Base-by-base conservation (phyloP, 2,797 vertebrate genomes). In the Sebastes diaconus region DNA sequence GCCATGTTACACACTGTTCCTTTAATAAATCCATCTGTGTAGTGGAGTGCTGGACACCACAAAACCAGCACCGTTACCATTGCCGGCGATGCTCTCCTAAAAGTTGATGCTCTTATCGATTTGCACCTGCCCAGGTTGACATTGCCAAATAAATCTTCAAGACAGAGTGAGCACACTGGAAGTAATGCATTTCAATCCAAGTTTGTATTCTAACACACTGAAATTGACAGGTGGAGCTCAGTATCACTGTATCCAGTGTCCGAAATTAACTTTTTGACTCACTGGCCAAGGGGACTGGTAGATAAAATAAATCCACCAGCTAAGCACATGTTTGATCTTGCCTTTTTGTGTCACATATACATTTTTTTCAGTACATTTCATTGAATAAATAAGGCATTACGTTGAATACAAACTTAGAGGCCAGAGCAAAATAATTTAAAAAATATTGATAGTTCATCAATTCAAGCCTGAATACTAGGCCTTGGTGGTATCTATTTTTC, bases 71-170 rank as follows among this genome's bases (percentile, higher is more conserved):
- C 25, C 9, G 25, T 36, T 34, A 32, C 16, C 55, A 25, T 9
- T 57, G 32, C 58, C 24, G 4, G 32, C 6, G 2, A 75, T 20
- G 25, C 32, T 71, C 25, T 68, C 27, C 30, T 57, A 24, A 74
- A 82, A 67, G 36, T 46, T 76, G 55, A 82, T 68, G 60, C 50
- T 20, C 52, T 25, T 71, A 71, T 82, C 24, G 68, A 87, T 76
- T 76, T 73, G 36, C 54, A 73, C 68, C 81, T 81, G 75, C 67
- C 78, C 59, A 65, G 52, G 20, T 16, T 72, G 78, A 73, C 75
- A 36, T 50, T 24, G 60, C 60, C 68, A 74, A 87, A 77, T 79
- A 77, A 82, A 73, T 85, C 68, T 64, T 75, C 25, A 46, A 77
- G 80, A 81, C 55, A 79, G 54, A 69, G 61, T 50, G 42, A 79